These are phyloP conservation scores for Chloromyia formosa DNA, from an alignment of 2,888 invertebrate genomes.

Conservation along the genomic window DNA sequence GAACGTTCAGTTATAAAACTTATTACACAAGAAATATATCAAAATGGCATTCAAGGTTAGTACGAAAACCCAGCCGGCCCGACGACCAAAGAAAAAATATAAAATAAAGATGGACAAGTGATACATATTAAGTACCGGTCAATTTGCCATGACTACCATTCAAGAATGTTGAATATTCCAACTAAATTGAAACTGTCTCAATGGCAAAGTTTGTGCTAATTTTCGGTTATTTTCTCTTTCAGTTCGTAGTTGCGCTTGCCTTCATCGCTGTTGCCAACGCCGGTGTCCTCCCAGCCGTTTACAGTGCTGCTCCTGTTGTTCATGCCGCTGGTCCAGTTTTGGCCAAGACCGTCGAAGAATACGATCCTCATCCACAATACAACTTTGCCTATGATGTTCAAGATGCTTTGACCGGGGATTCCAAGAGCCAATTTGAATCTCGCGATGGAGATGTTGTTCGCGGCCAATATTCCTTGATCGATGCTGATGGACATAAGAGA, in stretches of 20 bases:
- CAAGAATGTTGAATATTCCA: too few relatives aligned
- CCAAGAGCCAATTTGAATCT: slow-evolving; percentile 67
- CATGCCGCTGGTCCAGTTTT: slow-evolving; percentile 49
- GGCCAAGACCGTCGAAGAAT: slow-evolving; percentile 51
- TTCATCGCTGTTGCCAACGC: slow-evolving; percentile 56
- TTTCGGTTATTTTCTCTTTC: slow-evolving; percentile 14
- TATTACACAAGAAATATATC: slow-evolving; percentile 24
- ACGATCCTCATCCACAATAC: slow-evolving; percentile 58
- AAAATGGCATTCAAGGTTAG: slow-evolving; percentile 44
- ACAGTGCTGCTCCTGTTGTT: slow-evolving; percentile 44
- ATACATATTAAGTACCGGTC: background rate
- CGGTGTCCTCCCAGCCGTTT: slow-evolving; percentile 50
- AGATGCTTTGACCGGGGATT: slow-evolving; percentile 62
- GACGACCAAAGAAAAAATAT: background rate
- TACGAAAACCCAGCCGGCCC: background rate
- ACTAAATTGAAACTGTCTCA: too few relatives aligned
- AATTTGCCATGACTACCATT: background rate
- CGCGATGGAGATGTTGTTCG: slow-evolving; percentile 69
- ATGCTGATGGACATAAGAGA: slow-evolving; percentile 68
- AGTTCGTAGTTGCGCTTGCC: slow-evolving; percentile 57
- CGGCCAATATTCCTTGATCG: slow-evolving; percentile 63
- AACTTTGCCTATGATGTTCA: slow-evolving; percentile 62
- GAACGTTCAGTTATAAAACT: slow-evolving; percentile 22
- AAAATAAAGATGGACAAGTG: background rate
- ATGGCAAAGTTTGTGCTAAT: background rate